These are phyloP conservation scores for Enteromius treurensis DNA, from an alignment of 2,797 vertebrate species.

Conservation along the genomic window DNA sequence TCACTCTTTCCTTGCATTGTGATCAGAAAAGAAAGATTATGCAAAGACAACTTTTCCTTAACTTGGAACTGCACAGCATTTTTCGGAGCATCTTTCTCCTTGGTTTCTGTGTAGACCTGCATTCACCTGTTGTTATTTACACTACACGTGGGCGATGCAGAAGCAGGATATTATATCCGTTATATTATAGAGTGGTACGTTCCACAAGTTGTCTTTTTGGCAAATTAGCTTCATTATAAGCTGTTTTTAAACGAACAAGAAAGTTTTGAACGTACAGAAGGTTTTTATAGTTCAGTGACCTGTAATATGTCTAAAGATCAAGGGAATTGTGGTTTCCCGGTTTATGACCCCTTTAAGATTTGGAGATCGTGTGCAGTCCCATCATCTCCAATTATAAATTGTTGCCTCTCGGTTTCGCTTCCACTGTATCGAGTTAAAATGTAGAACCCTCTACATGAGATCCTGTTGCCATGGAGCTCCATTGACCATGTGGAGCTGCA, in stretches of 20 bases:
- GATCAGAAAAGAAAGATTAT: too few species aligned
- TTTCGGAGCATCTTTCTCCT: too few species aligned
- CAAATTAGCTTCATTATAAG: not conserved
- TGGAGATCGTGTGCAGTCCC: not conserved
- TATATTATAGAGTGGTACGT: not conserved
- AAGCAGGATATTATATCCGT: too few species aligned
- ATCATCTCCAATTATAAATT: constrained; percentile 29
- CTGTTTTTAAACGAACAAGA: not conserved
- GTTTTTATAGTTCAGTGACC: not conserved
- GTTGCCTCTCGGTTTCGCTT: constrained; percentile 22
- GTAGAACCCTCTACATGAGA: constrained; percentile 40
- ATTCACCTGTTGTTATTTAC: too few species aligned
- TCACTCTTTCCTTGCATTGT: too few species aligned
- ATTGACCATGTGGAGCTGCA: constrained; percentile 29
- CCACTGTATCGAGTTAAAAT: constrained; percentile 29
- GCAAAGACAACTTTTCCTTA: too few species aligned
- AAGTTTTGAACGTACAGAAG: not conserved
- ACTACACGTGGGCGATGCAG: too few species aligned
- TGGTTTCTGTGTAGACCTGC: too few species aligned
- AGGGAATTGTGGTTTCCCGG: not conserved
- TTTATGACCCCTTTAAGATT: not conserved
- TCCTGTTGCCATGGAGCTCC: constrained; percentile 56
- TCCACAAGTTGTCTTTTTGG: not conserved
- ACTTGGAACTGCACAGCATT: too few species aligned
- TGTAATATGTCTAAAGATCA: not conserved